Conservation (phyloP, 1,140 invertebrate genomes). For the Rhopalosiphum maidis region DNA sequence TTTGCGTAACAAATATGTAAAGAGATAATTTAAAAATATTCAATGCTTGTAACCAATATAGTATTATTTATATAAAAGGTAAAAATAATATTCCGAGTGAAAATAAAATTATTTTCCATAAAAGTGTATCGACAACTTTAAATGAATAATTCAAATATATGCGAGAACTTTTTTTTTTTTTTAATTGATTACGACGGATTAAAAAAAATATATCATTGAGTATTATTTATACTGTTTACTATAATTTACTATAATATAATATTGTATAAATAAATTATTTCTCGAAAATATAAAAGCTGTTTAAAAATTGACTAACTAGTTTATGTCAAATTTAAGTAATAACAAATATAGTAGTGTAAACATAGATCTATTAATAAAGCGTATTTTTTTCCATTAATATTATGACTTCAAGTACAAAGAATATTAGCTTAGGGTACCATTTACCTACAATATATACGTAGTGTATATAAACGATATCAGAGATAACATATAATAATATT, state of each 20-base stretch:
- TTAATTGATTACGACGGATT: too few species aligned
- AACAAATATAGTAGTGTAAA: too few species aligned
- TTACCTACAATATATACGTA: too few species aligned
- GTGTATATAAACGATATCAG: too few species aligned
- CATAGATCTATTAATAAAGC: too few species aligned
- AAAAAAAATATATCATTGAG: too few species aligned
- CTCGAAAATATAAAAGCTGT: not conserved
- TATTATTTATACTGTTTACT: too few species aligned
- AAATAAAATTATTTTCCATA: not conserved
- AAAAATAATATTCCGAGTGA: not conserved
- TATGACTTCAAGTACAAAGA: too few species aligned
- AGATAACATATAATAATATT: too few species aligned
- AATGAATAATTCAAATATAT: not conserved
- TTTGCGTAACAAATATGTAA: not conserved
- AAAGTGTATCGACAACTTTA: not conserved
- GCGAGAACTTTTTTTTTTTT: not conserved
- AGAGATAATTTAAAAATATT: not conserved
- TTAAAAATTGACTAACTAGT: not conserved
- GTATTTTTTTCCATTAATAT: too few species aligned
- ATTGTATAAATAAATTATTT: not conserved
- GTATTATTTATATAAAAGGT: not conserved
- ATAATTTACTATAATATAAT: too few species aligned
- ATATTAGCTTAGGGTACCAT: too few species aligned
- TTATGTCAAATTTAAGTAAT: not conserved
- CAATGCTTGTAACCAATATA: rapidly evolving